Evolutionary conservation across 2,888 invertebrate genomes (phyloP), one percentile per base, ranked within the genome.

Genomic region (Drosophila testacea): DNA sequence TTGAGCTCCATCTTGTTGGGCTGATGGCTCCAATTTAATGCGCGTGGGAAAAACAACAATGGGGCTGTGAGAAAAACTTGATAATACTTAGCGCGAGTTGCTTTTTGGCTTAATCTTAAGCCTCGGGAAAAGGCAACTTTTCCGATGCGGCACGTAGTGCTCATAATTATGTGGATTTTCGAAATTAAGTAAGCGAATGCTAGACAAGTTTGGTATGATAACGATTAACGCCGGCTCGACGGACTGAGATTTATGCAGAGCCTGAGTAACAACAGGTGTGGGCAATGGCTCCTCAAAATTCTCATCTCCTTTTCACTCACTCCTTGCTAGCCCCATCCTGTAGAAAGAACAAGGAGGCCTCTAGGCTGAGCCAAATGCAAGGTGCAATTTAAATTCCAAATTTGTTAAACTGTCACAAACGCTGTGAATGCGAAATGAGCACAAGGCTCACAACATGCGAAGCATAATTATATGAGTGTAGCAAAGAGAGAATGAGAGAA

Each of bases 341-440:
- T 7, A 32, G 6, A 4, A 16, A 13, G 11, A 11, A 32, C 10
- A 41, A 32, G 11, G 22, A 34, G 13, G 46, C 57, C 28, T 22
- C 38, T 57, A 55, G 60, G 67, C 80, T 70, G 66, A 62, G 69
- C 69, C 73, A 68, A 80, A 66, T 80, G 87, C 83, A 81, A 62
- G 76, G 50, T 87, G 87, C 84, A 84, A 89, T 87, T 88, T 90
- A 88, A 90, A 89, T 85, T 90, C 88, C 71, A 82, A 90, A 90
- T 88, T 90, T 90, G 89, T 89, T 88, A 89, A 88, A 88, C 90
- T 89, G 90, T 89, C 88, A 82, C 85, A 89, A 90, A 67, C 70
- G 87, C 76, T 87, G 72, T 88, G 87, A 89, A 88, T 90, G 76
- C 82, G 70, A 90, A 88, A 88, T 88, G 88, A 87, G 90, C 70